phyloP scores from a whole-genome alignment of 2,797 vertebrate species.

The Tinamus major region DNA sequence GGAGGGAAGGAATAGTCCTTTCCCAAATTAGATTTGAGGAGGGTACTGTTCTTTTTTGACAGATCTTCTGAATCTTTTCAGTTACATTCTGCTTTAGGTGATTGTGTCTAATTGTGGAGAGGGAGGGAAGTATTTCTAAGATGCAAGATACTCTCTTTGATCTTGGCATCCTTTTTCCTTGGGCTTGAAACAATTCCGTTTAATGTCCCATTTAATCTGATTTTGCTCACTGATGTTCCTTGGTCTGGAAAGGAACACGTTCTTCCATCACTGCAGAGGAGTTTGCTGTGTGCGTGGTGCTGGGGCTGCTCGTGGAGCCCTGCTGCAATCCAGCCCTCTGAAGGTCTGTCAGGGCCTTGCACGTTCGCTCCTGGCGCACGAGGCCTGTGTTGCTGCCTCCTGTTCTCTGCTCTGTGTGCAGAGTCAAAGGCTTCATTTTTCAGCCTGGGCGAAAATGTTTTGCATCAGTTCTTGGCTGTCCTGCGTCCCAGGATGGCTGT shows the following conservation, averaged over 20 bases:
- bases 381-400: background rate
- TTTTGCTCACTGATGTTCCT: constrained; percentile 4
- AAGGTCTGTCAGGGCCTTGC: background rate
- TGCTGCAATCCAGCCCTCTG: background rate
- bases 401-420: background rate
- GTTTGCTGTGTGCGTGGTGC: background rate
- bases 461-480: background rate
- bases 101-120: background rate
- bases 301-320: background rate
- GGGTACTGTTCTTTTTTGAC: background rate
- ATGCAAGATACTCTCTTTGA: background rate
- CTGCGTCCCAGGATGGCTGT: background rate
- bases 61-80: background rate
- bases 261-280: background rate
- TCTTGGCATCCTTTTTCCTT: background rate
- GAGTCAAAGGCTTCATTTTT: background rate
- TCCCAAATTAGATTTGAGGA: background rate
- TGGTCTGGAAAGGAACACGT: background rate
- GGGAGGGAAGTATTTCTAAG: background rate
- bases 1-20: background rate
- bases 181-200: background rate
- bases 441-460: background rate
- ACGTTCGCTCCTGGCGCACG: background rate
- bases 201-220: constrained; percentile 1
- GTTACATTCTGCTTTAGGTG: background rate